These are phyloP conservation scores for Harpalus rufipes DNA, from an alignment of 2,888 invertebrate genomes.

Conservation along the genomic window DNA sequence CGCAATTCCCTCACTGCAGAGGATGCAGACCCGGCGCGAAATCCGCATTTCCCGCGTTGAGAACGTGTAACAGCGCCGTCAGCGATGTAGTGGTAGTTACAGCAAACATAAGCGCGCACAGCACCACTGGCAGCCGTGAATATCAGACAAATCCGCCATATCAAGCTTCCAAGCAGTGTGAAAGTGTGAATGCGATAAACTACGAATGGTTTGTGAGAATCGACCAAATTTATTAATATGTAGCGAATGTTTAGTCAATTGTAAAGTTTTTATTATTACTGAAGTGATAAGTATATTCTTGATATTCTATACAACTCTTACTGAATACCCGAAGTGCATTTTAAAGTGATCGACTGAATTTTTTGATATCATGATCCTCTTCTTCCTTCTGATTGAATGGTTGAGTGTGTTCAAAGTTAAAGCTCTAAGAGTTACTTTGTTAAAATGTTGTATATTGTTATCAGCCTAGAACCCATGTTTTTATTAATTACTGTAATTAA, in stretches of 20 bases:
- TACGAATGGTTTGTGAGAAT: conserved; percentile 31
- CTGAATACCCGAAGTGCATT: conserved; percentile 59
- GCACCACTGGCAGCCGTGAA: conserved; percentile 10
- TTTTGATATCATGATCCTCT: conserved; percentile 42
- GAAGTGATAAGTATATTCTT: conserved; percentile 64
- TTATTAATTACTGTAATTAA: conserved; percentile 53
- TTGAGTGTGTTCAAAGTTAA: conserved; percentile 43
- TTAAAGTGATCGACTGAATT: conserved; percentile 57
- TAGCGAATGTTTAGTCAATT: conserved; percentile 55
- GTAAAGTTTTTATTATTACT: conserved; percentile 47
- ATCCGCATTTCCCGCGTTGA: conserved; percentile 46
- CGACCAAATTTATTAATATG: conserved; percentile 54
- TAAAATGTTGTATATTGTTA: conserved; percentile 49
- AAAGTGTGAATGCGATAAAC: conserved; percentile 28
- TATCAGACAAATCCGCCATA: conserved; percentile 21
- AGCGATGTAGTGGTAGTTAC: conserved; percentile 14
- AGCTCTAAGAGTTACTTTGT: conserved; percentile 20
- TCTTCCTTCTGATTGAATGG: conserved; percentile 48
- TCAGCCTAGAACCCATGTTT: conserved; percentile 27
- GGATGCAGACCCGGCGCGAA: conserved; percentile 73
- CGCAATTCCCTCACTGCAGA: conserved; percentile 86
- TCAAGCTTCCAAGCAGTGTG: conserved; percentile 54
- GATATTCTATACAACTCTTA: conserved; percentile 64
- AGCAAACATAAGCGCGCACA: conserved; percentile 2
- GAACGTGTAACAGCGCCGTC: conserved; percentile 7